phyloP scores from a whole-genome alignment of 2,113 vertebrate species.

The Struthidea cinerea region DNA sequence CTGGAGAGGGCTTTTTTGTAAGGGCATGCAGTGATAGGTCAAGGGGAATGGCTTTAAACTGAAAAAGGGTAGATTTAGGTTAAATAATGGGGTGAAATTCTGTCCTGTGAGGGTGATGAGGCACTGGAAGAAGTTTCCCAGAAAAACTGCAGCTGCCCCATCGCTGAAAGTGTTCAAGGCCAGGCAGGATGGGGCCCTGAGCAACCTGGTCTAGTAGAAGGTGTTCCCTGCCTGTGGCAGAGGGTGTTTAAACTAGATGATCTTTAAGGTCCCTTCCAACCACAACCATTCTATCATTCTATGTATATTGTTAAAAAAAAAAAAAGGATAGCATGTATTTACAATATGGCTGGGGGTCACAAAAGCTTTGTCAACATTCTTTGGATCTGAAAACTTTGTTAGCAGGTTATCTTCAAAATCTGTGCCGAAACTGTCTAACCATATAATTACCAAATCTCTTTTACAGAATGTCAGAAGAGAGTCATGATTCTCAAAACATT shows the following conservation, averaged over 20 bases:
- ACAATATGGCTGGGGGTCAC: background rate
- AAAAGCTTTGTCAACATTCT: background rate
- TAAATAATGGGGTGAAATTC: background rate
- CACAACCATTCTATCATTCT: background rate
- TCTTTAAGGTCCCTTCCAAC: background rate
- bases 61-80: background rate
- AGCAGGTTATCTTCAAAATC: background rate
- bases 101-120: background rate
- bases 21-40: background rate
- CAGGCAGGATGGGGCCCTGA: background rate
- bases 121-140: background rate
- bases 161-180: background rate
- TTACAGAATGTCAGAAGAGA: background rate
- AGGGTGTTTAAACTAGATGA: background rate
- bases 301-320: accelerated
- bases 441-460: background rate
- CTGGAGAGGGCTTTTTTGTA: background rate
- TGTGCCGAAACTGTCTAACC: background rate
- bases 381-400: background rate
- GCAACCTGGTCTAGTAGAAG: background rate
- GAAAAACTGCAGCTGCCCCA: background rate
- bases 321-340: background rate
- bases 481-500: background rate
- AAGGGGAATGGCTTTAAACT: background rate
- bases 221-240: accelerated